Evolutionary conservation across 2,888 invertebrate species (phyloP).

Genomic region (Luperina testacea): DNA sequence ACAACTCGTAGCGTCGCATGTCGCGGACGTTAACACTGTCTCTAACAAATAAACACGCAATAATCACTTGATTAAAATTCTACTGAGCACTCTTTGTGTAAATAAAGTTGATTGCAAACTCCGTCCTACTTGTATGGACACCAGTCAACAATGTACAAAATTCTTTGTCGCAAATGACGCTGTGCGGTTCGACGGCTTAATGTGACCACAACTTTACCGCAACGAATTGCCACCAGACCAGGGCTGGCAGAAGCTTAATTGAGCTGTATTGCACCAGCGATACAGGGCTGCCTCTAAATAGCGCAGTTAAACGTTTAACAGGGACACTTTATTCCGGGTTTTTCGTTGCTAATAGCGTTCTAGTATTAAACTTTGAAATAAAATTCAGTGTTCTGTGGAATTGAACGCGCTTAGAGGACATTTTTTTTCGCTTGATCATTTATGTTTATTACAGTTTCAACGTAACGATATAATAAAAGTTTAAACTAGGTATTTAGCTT

Average conservation of each 20-base stretch:
- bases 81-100: slow-evolving; percentile 36
- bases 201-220: slow-evolving; percentile 77
- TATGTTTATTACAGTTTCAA: slow-evolving; percentile 35
- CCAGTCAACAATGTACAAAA: slow-evolving; percentile 66
- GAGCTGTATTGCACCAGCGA: slow-evolving; percentile 71
- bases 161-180: slow-evolving; percentile 73
- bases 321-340: slow-evolving; percentile 66
- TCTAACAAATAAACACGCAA: slow-evolving; percentile 29
- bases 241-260: slow-evolving; percentile 78
- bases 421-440: slow-evolving; percentile 31
- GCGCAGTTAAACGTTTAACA: slow-evolving; percentile 69
- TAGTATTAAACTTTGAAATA: slow-evolving; percentile 65
- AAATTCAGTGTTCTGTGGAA: slow-evolving; percentile 61
- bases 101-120: slow-evolving; percentile 58
- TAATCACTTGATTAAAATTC: slow-evolving; percentile 58
- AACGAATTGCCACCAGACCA: slow-evolving; percentile 77
- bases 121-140: slow-evolving; percentile 47
- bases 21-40: not conserved
- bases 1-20: not conserved
- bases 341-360: slow-evolving; percentile 65
- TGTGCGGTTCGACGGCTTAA: slow-evolving; percentile 75
- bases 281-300: slow-evolving; percentile 66
- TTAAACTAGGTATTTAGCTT: slow-evolving; percentile 34
- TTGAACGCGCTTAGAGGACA: slow-evolving; percentile 40
- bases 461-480: slow-evolving; percentile 44